phyloP scores from a whole-genome alignment of 2,888 invertebrate genomes.

The Microctonus aethiopoides region DNA sequence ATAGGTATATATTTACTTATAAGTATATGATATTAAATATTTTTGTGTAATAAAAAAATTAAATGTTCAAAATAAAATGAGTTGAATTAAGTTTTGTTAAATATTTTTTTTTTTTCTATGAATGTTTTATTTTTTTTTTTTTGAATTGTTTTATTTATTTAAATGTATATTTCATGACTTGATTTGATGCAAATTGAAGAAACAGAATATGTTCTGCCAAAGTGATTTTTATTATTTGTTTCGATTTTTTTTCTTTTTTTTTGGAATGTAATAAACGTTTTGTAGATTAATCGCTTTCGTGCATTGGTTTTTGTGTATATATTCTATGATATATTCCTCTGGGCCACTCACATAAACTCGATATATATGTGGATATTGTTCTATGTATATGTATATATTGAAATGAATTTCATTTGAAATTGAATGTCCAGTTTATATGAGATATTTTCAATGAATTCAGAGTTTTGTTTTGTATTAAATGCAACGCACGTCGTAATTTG shows the following conservation, averaged over 20 bases:
- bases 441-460: slow-evolving; percentile 22
- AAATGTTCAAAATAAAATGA: too few relatives aligned
- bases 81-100: too few relatives aligned
- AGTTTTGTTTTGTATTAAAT: slow-evolving; percentile 12
- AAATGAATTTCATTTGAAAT: slow-evolving; percentile 22
- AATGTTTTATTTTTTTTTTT: too few relatives aligned
- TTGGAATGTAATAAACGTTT: background rate
- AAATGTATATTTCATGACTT: background rate
- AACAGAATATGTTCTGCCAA: background rate
- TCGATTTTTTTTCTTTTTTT: background rate
- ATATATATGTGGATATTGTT: background rate
- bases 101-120: too few relatives aligned
- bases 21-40: too few relatives aligned
- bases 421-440: slow-evolving; percentile 2
- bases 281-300: background rate
- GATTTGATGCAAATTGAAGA: background rate
- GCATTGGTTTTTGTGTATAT: background rate
- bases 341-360: too few relatives aligned
- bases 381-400: background rate
- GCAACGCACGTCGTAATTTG: slow-evolving; percentile 26
- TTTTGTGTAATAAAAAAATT: too few relatives aligned
- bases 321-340: background rate
- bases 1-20: too few relatives aligned
- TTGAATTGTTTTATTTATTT: too few relatives aligned
- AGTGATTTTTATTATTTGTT: background rate